Conservation (phyloP, 2,797 vertebrate genomes). For the Myioborus miniatus region DNA sequence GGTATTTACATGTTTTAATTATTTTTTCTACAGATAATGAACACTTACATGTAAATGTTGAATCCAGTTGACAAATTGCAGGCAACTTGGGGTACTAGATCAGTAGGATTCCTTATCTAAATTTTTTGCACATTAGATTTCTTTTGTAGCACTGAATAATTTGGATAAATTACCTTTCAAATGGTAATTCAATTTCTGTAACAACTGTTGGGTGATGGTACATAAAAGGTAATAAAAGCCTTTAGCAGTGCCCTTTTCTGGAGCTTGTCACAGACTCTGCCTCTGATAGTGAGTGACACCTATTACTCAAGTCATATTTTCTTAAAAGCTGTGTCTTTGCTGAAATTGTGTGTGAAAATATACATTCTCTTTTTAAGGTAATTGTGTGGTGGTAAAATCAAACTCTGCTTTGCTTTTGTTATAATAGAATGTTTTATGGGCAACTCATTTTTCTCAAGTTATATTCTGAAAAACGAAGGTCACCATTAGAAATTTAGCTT, state of each 20-base stretch:
- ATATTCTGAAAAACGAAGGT: not conserved
- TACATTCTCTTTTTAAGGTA: not conserved
- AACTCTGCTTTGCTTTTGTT: not conserved
- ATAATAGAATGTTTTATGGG: not conserved
- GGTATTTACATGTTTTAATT: not conserved
- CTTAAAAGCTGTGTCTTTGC: slow-evolving; percentile 56
- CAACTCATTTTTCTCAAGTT: not conserved
- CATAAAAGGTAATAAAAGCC: slow-evolving; percentile 73
- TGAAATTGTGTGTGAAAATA: slow-evolving; percentile 17
- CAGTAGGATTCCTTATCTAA: slow-evolving; percentile 69
- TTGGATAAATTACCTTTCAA: slow-evolving; percentile 72
- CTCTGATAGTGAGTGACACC: slow-evolving; percentile 71
- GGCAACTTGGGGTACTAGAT: not conserved
- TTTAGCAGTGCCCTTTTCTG: slow-evolving; percentile 65
- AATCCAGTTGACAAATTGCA: slow-evolving; percentile 7
- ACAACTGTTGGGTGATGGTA: slow-evolving; percentile 66
- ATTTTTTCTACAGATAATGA: not conserved
- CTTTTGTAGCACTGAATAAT: slow-evolving; percentile 66
- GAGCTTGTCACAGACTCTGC: slow-evolving; percentile 56
- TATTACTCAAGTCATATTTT: slow-evolving; percentile 61
- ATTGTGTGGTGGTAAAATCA: not conserved
- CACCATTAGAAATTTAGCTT: not conserved
- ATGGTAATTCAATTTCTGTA: slow-evolving; percentile 75
- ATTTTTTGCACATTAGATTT: slow-evolving; percentile 68
- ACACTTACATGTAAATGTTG: not conserved